Conservation (phyloP, 2,113 vertebrate genomes). For the Chaetura pelagica region DNA sequence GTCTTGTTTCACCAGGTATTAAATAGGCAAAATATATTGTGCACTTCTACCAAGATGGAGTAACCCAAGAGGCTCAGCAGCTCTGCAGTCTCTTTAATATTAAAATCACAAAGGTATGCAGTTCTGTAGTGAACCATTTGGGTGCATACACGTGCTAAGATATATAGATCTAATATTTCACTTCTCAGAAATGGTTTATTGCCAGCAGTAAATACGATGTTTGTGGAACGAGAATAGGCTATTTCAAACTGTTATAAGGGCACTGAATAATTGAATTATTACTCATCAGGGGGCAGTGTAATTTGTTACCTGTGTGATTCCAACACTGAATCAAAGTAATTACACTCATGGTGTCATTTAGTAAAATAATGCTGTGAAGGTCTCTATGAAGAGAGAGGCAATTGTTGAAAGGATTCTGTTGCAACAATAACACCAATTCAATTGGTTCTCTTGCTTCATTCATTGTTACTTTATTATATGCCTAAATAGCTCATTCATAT, state of each 20-base stretch:
- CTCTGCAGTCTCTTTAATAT: conserved; percentile 4
- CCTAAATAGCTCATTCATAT: conserved; percentile 56
- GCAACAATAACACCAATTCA: conserved; percentile 51
- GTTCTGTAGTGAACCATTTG: not conserved
- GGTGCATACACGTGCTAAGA: not conserved
- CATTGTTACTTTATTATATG: conserved; percentile 39
- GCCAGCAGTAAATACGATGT: conserved; percentile 53
- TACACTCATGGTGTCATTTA: conserved; percentile 44
- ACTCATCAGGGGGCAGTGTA: conserved; percentile 45
- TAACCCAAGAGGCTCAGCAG: not conserved
- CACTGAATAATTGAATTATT: conserved; percentile 74
- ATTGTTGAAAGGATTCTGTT: conserved; percentile 35
- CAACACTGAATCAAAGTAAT: conserved; percentile 71
- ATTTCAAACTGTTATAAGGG: conserved; percentile 60
- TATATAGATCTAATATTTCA: conserved; percentile 52
- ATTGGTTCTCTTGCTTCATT: conserved; percentile 36
- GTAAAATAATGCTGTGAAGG: conserved; percentile 41
- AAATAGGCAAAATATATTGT: not conserved
- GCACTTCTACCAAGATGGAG: not conserved
- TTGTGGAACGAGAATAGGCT: conserved; percentile 63
- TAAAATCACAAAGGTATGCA: conserved; percentile 3
- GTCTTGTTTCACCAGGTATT: not conserved
- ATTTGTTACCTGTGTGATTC: conserved; percentile 67
- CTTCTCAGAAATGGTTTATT: conserved; percentile 44
- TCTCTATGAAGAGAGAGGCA: conserved; percentile 42